These are phyloP conservation scores for Microplitis mediator DNA, from an alignment of 1,140 invertebrate species.

Conservation along the genomic window DNA sequence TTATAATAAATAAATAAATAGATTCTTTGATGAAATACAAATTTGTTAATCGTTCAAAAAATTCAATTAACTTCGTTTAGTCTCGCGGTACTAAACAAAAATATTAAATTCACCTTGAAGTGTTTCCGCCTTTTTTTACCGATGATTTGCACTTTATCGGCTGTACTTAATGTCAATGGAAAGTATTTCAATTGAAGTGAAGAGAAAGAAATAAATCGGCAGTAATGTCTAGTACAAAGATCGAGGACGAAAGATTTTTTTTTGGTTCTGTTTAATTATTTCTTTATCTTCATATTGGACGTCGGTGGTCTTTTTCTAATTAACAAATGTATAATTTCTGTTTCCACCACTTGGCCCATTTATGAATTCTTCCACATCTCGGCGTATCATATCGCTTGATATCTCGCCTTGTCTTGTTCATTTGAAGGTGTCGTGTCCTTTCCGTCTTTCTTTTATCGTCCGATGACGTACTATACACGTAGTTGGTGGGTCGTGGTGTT, in stretches of 20 bases:
- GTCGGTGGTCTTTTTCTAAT: too few species aligned
- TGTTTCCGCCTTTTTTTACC: too few species aligned
- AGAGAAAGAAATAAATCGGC: background rate
- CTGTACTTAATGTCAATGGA: background rate
- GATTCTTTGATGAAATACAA: too few species aligned
- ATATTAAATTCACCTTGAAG: too few species aligned
- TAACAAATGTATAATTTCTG: background rate
- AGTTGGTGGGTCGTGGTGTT: background rate
- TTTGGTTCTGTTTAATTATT: background rate
- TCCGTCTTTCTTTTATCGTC: slow-evolving; percentile 15
- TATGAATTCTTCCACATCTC: background rate
- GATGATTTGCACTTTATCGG: background rate
- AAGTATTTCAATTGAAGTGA: background rate
- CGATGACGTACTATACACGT: slow-evolving; percentile 16
- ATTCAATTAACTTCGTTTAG: too few species aligned
- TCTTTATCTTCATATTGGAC: background rate
- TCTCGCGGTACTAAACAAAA: too few species aligned
- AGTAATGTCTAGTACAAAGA: background rate
- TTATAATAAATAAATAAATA: too few species aligned
- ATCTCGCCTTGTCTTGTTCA: too few species aligned
- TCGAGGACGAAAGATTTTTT: background rate
- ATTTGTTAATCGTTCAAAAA: too few species aligned
- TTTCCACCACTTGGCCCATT: background rate
- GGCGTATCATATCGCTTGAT: background rate
- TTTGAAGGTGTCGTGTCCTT: background rate